phyloP scores from a whole-genome alignment of 2,797 vertebrate species.

The Sebastes iracundus region DNA sequence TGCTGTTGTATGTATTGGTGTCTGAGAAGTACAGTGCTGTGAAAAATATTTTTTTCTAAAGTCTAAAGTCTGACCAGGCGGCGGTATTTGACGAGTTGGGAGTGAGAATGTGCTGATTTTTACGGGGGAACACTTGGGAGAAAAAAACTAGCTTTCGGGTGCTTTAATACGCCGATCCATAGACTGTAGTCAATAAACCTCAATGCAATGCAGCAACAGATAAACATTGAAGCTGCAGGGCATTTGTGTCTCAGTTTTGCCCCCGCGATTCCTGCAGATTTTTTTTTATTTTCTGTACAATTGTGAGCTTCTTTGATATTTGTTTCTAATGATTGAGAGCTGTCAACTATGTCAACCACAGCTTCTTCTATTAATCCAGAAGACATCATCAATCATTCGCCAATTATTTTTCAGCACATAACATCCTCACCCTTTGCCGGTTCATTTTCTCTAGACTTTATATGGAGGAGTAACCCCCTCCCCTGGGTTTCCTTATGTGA shows the following conservation, averaged over 20 bases:
- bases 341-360: conserved; percentile 33
- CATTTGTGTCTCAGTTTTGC: background rate
- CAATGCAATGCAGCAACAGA: background rate
- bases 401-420: background rate
- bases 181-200: background rate
- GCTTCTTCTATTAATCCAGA: conserved; percentile 22
- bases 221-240: background rate
- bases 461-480: background rate
- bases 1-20: no score
- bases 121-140: background rate
- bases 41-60: no score
- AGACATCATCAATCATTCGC: background rate
- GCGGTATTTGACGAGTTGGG: no score
- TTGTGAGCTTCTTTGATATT: background rate
- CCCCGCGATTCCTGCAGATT: background rate
- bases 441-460: background rate
- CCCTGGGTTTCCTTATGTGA: background rate
- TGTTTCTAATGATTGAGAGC: conserved; percentile 25
- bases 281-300: background rate
- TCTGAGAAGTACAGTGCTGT: no score
- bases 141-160: background rate
- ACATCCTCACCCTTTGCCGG: background rate
- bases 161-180: background rate
- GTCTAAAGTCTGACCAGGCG: no score
- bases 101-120: background rate